These are phyloP conservation scores for Brachirus orientalis DNA, from an alignment of 2,113 vertebrate genomes.

Conservation along the genomic window DNA sequence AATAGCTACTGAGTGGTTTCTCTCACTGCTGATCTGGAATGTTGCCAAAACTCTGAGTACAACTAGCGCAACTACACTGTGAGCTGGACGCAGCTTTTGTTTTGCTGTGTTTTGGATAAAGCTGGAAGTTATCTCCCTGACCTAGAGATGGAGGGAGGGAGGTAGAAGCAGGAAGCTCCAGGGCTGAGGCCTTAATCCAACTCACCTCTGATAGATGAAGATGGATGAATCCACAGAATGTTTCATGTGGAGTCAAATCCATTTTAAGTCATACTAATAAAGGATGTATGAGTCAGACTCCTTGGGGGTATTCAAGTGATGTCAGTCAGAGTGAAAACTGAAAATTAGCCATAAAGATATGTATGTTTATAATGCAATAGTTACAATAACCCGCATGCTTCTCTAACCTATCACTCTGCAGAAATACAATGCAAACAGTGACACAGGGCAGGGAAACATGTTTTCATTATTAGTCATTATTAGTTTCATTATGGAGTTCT, in stretches of 20 bases:
- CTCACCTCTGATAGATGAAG: slow-evolving; percentile 41
- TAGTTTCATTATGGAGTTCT: too few species aligned
- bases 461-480: too few species aligned
- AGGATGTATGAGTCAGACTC: not conserved
- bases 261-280: not conserved
- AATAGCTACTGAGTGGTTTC: slow-evolving; percentile 22
- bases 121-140: slow-evolving; percentile 12
- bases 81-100: slow-evolving; percentile 18
- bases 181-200: slow-evolving; percentile 20
- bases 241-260: slow-evolving; percentile 15
- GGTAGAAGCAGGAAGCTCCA: slow-evolving; percentile 2
- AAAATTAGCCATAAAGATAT: not conserved
- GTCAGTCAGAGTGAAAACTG: not conserved
- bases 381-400: too few species aligned
- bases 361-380: too few species aligned
- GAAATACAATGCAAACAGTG: too few species aligned
- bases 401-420: too few species aligned
- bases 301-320: not conserved
- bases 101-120: slow-evolving; percentile 40
- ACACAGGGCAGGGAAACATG: too few species aligned
- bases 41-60: slow-evolving; percentile 13
- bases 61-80: not conserved
- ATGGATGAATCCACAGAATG: slow-evolving; percentile 15
- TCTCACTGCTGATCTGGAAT: slow-evolving; percentile 16
- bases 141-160: not conserved